Evolutionary conservation across 2,888 invertebrate genomes (phyloP), one percentile per base, ranked within the genome.

Genomic region (Hipparchia sbordonii): DNA sequence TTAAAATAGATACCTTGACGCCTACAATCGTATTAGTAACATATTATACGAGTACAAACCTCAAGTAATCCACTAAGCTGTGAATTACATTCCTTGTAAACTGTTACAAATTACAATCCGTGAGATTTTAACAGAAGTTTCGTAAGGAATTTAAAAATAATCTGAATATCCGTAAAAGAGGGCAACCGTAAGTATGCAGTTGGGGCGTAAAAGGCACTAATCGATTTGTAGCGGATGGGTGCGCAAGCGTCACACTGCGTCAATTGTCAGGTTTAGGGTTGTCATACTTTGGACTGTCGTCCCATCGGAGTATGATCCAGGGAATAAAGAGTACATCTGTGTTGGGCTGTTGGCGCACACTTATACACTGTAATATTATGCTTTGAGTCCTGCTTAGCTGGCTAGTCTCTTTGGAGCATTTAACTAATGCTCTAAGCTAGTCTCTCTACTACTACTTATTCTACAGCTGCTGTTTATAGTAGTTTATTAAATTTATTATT

Each of bases 181-280:
- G 4, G 12, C 79, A 82, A 82, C 80, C 78, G 74, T 79, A 85
- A 87, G 84, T 85, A 89, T 86, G 86, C 87, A 85, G 85, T 82
- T 83, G 85, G 80, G 82, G 86, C 90, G 85, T 89, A 88, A 89
- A 89, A 86, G 82, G 82, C 81, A 79, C 76, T 81, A 91, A 93
- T 92, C 88, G 87, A 92, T 92, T 89, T 80, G 88, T 78, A 84
- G 76, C 85, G 90, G 87, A 80, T 84, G 86, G 84, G 82, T 85
- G 87, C 86, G 85, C 86, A 81, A 76, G 84, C 81, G 81, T 85
- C 74, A 73, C 76, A 75, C 71, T 76, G 76, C 72, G 67, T 76
- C 75, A 56, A 68, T 67, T 72, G 66, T 76, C 71, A 60, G 10
- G 57, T 57, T 13, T 66, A 75, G 77, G 77, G 74, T 69, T 75